A percentile compares a stretch with the other conserved stretches of the same genome.
Conservation (phyloP, 2,113 vertebrate genomes). For the Pontoporia blainvillei region DNA sequence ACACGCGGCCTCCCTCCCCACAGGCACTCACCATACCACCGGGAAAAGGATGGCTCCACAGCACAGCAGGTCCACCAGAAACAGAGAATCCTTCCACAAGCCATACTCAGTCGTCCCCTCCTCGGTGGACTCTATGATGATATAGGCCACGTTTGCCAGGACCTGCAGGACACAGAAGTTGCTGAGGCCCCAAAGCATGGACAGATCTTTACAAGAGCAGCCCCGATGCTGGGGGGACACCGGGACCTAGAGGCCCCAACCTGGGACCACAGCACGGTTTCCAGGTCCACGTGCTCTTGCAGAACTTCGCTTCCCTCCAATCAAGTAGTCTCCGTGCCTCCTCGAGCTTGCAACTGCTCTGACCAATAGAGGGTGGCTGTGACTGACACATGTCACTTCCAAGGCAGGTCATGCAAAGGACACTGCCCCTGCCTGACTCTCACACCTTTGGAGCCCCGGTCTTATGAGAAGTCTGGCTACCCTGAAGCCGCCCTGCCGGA, state of each 20-base stretch:
- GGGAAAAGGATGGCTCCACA: constrained; percentile 92
- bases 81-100: constrained; percentile 90
- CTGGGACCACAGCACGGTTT: not conserved
- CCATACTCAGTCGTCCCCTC: constrained; percentile 88
- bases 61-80: constrained; percentile 89
- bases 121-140: constrained; percentile 92
- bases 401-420: not conserved
- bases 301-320: too few relatives aligned
- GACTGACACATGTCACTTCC: rapidly evolving
- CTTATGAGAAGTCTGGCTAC: not conserved
- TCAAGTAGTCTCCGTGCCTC: too few relatives aligned
- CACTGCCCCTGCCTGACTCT: too few relatives aligned
- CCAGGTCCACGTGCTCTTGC: not conserved
- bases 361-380: too few relatives aligned
- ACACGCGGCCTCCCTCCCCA: not conserved
- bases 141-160: constrained; percentile 89
- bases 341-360: not conserved
- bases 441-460: not conserved
- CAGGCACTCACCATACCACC: constrained; percentile 86
- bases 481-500: not conserved
- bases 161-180: constrained; percentile 74
- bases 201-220: not conserved
- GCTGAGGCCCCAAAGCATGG: not conserved
- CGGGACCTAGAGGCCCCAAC: not conserved
- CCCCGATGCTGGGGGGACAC: rapidly evolving